Base-by-base conservation (phyloP, 2,113 vertebrate species). In the Percopsis transmontana region DNA sequence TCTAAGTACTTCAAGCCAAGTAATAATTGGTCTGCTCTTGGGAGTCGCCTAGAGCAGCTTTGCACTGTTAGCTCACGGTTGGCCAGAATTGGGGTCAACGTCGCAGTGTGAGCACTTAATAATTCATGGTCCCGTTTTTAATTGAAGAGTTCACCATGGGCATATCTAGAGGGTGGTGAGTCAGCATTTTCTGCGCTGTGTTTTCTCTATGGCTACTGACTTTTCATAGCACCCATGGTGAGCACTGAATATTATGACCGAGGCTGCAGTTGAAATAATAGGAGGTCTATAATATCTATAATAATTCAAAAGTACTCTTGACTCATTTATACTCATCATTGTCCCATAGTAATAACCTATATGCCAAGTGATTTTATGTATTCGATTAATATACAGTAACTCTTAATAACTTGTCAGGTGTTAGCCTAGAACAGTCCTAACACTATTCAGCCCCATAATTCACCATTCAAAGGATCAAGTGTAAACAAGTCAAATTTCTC, bases 91-190 rank as follows among this genome's bases (percentile, higher is more conserved):
- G 39, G 50, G 77, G 62, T 83, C 83, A 77, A 21, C 62, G 3
- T 57, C 69, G 45, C 74, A 18, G 64, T 57, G 41, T 21, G 58
- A 42, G n/a, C 20, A 56, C 68, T 83, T 71, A 83, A 83, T 84
- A 74, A 89, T 84, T 88, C 80, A 84, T 66, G 16, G 27, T 47
- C 71, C 66, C n/a, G 11, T 68, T 79, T 85, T 84, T 80, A 85
- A 77, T 74, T 66, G 74, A 50, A 38, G 68, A 51, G 55, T 50
- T 42, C 58, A 64, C 68, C 5, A 44, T 45, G 65, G 53, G 50
- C 33, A 45, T 80, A 62, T 76, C 54, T 55, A 52, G 71, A 50
- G 55, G 62, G n/a, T 6, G 57, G 27, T 74, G 76, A 82, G 72
- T 81, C 73, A 79, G 40, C 57, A 20, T 24, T 14, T 5, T 60